Evolutionary conservation across 2,888 invertebrate genomes (phyloP).

Genomic region (Parochlus steinenii): DNA sequence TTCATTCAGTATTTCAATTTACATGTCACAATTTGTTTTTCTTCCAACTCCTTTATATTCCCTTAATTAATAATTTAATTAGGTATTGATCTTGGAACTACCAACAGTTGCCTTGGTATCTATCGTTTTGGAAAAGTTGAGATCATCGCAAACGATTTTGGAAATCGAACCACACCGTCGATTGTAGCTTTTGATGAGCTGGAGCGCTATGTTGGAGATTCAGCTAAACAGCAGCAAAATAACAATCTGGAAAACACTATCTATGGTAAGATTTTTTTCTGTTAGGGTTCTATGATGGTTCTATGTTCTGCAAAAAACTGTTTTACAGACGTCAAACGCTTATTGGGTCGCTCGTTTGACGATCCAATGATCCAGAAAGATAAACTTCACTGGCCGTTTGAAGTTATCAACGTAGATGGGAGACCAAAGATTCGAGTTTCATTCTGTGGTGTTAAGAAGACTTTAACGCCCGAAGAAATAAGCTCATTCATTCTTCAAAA

Average conservation of each 20-base stretch:
- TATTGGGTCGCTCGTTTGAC: constrained; percentile 66
- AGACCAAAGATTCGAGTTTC: constrained; percentile 60
- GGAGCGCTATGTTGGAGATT: constrained; percentile 71
- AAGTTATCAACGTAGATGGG: constrained; percentile 41
- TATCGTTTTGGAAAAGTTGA: constrained; percentile 68
- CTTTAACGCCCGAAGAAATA: constrained; percentile 68
- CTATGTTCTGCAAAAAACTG: too few relatives aligned
- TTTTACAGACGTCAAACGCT: constrained; percentile 69
- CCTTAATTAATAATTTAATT: too few relatives aligned
- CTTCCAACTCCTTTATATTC: too few relatives aligned
- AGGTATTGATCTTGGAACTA: constrained; percentile 77
- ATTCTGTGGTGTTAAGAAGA: constrained; percentile 55
- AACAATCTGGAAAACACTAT: constrained; percentile 70
- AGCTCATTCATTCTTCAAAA: constrained; percentile 72
- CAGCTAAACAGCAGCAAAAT: constrained; percentile 71
- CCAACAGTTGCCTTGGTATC: constrained; percentile 75
- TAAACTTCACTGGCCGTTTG: constrained; percentile 74
- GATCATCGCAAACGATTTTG: constrained; percentile 78
- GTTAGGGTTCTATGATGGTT: too few relatives aligned
- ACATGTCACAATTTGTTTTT: too few relatives aligned
- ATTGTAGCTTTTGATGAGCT: constrained; percentile 77
- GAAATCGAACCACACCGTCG: constrained; percentile 73
- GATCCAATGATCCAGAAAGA: constrained; percentile 64
- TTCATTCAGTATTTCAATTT: too few relatives aligned
- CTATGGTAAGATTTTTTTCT: too few relatives aligned